Evolutionary conservation across 2,113 vertebrate genomes (phyloP), one percentile per base, ranked within the genome.

Genomic region (Thunnus maccoyii): DNA sequence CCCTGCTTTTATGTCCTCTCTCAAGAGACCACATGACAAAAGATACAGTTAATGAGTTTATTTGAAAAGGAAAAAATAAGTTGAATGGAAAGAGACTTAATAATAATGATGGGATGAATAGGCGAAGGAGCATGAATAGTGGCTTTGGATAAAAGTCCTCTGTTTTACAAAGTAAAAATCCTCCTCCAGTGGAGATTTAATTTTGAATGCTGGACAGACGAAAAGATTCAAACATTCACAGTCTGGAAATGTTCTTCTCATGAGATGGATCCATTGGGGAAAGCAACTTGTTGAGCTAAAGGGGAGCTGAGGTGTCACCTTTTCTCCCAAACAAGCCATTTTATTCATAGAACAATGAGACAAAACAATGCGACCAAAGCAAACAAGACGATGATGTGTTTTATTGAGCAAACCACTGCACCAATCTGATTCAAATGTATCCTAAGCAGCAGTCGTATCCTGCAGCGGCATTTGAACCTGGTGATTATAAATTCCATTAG

Each of bases 1-100:
- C 52, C 54, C 20, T 57, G 60, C 64, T 61, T 82, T 82, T 76
- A 46, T 77, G 60, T 78, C 32, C n/a, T 73, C 64, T 72, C 64
- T 78, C 5, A 52, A 72, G 55, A 78, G 56, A 80, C 36, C 69
- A 36, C 62, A 41, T 2, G 3, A 83, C 72, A 89, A 85, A 88
- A 82, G 82, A 82, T 74, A 44, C 57, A 76, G 20, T 76, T 88
- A 90, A 88, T 91, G 77, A 84, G 85, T 86, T 83, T 73, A 89
- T 70, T 85, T 80, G 72, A 90, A 86, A 82, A 68, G 51, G 64
- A 64, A 72, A 74, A 81, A 63, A 41, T 16, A 70, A 16, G 15
- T 70, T 63, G 20, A 80, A 85, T 68, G 54, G 69, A 76, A 72
- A 76, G 62, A 13, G 47, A 50, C 44, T 64, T 27, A 46, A 71